These are phyloP conservation scores for Abrostola tripartita DNA, from an alignment of 2,888 invertebrate genomes.

Conservation along the genomic window DNA sequence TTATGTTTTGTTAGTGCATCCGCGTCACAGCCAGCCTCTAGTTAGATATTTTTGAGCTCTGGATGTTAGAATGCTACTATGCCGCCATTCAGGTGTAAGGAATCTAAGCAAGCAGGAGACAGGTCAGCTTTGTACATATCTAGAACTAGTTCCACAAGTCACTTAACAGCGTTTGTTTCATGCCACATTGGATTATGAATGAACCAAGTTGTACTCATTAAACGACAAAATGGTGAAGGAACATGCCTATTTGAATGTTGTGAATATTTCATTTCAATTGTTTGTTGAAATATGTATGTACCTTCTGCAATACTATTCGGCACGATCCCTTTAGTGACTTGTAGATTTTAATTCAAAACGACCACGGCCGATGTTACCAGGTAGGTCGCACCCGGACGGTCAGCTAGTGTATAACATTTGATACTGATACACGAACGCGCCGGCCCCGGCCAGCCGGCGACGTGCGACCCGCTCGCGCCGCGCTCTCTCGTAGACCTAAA, in stretches of 20 bases:
- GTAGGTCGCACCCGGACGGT: slow-evolving; percentile 26
- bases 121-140: slow-evolving; percentile 64
- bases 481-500: slow-evolving; percentile 22
- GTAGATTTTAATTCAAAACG: slow-evolving; percentile 18
- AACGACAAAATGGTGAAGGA: not conserved
- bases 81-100: slow-evolving; percentile 70
- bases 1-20: slow-evolving; percentile 82
- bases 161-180: not conserved
- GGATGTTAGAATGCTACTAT: slow-evolving; percentile 73
- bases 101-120: slow-evolving; percentile 71
- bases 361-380: slow-evolving; percentile 11
- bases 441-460: slow-evolving; percentile 21
- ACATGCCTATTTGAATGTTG: not conserved
- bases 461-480: slow-evolving; percentile 25
- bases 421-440: slow-evolving; percentile 12
- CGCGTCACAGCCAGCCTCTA: slow-evolving; percentile 77
- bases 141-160: slow-evolving; percentile 28
- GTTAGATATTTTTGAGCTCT: slow-evolving; percentile 72
- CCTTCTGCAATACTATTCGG: not conserved
- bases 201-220: not conserved
- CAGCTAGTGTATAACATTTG: slow-evolving; percentile 12
- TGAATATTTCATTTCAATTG: too few species aligned
- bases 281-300: not conserved
- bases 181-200: not conserved
- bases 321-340: slow-evolving; percentile 18